Percentiles rank a stretch among this genome's conserved stretches.
Conservation (phyloP, 2,888 invertebrate species). For the Yponomeuta cagnagella region DNA sequence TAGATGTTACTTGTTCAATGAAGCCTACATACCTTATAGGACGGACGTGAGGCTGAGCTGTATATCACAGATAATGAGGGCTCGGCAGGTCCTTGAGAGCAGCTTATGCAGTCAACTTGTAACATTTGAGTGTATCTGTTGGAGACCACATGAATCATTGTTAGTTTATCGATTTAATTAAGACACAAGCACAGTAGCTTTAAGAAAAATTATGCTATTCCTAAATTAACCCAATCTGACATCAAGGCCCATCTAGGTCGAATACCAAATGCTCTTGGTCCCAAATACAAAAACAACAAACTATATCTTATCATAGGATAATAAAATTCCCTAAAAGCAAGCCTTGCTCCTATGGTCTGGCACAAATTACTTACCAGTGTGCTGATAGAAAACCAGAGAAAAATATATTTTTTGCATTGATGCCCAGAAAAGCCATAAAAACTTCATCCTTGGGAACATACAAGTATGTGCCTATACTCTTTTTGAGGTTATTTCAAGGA, state of each 20-base stretch:
- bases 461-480: neutral
- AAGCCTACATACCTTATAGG: conserved; percentile 60
- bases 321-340: neutral
- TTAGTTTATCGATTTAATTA: neutral
- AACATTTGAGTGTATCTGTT: conserved; percentile 38
- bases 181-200: neutral
- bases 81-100: conserved; percentile 72
- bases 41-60: conserved; percentile 77
- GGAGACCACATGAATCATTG: conserved; percentile 14
- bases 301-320: neutral
- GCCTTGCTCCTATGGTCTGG: neutral
- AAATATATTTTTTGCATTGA: no score
- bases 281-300: neutral
- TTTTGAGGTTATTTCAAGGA: conserved; percentile 62
- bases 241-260: neutral
- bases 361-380: neutral
- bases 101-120: conserved; percentile 71
- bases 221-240: neutral
- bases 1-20: neutral
- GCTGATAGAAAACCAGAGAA: no score
- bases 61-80: conserved; percentile 77
- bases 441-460: neutral
- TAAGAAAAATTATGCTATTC: neutral
- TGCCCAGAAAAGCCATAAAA: no score
- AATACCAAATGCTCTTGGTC: neutral